Percentiles rank a stretch among this genome's conserved stretches.
phyloP scores from a whole-genome alignment of 2,888 invertebrate species.

The Leucozona laternaria region DNA sequence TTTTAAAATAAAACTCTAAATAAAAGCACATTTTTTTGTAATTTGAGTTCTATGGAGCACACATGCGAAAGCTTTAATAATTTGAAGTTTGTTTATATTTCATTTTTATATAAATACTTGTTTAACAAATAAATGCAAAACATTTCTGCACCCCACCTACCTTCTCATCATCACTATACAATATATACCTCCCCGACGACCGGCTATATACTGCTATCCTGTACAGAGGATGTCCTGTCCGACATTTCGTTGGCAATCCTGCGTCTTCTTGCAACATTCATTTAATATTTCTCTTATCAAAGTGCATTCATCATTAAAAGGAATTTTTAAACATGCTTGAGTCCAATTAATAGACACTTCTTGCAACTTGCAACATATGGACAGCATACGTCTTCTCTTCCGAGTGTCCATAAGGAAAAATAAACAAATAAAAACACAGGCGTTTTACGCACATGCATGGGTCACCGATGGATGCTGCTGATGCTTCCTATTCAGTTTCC shows the following conservation, averaged over 20 bases:
- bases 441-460: conserved; percentile 31
- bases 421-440: background rate
- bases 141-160: conserved; percentile 32
- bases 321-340: conserved; percentile 72
- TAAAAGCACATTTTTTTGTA: conserved; percentile 46
- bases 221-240: conserved; percentile 27
- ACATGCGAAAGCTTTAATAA: conserved; percentile 15
- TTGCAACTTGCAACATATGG: conserved; percentile 29
- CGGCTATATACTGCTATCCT: too few species aligned
- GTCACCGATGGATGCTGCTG: background rate
- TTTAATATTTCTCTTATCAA: conserved; percentile 67
- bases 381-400: conserved; percentile 23
- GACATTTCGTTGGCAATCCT: background rate
- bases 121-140: conserved; percentile 66
- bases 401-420: conserved; percentile 10
- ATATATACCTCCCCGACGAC: background rate
- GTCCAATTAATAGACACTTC: conserved; percentile 67
- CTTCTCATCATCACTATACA: conserved; percentile 3
- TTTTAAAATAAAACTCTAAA: background rate
- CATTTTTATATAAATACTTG: conserved; percentile 52
- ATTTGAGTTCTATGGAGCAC: conserved; percentile 21
- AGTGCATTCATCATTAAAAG: conserved; percentile 68
- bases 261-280: conserved; percentile 30
- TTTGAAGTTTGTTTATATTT: conserved; percentile 44
- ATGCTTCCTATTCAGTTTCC: background rate